Evolutionary conservation across 2,888 invertebrate species (phyloP).

Genomic region (Drosophila pseudotakahashii): DNA sequence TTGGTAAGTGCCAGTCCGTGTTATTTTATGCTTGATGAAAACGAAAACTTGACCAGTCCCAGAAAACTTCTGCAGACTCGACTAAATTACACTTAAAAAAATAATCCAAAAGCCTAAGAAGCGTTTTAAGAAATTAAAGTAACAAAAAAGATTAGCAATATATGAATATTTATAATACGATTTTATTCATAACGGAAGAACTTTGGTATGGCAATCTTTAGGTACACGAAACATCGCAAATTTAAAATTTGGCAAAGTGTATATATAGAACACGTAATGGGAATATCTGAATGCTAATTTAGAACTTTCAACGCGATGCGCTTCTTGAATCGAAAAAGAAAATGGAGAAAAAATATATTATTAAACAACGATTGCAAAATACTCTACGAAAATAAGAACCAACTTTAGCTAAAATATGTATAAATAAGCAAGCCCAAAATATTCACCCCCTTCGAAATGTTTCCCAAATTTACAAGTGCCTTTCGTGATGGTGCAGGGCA

Average conservation of each 20-base stretch:
- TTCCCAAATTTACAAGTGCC: conserved; percentile 20
- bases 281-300: conserved; percentile 65
- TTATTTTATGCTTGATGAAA: conserved; percentile 43
- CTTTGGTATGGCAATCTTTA: not conserved
- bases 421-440: conserved; percentile 5
- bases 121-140: not conserved
- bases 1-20: conserved; percentile 79
- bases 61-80: not conserved
- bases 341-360: conserved; percentile 1
- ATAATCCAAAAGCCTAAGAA: not conserved
- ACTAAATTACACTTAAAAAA: not conserved
- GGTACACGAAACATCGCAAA: not conserved
- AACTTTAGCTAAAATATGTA: conserved; percentile 6
- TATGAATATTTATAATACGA: no score
- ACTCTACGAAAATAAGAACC: conserved; percentile 3
- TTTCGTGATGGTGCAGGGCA: not conserved
- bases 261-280: not conserved
- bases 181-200: not conserved
- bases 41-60: conserved; percentile 39
- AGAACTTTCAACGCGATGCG: conserved; percentile 60
- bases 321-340: conserved; percentile 19
- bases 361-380: conserved; percentile 5
- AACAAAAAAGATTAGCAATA: not conserved
- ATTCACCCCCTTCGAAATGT: not conserved
- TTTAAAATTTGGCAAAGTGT: not conserved